Evolutionary conservation across 2,113 vertebrate species (phyloP).

Genomic region (Cyanoliseus patagonus): DNA sequence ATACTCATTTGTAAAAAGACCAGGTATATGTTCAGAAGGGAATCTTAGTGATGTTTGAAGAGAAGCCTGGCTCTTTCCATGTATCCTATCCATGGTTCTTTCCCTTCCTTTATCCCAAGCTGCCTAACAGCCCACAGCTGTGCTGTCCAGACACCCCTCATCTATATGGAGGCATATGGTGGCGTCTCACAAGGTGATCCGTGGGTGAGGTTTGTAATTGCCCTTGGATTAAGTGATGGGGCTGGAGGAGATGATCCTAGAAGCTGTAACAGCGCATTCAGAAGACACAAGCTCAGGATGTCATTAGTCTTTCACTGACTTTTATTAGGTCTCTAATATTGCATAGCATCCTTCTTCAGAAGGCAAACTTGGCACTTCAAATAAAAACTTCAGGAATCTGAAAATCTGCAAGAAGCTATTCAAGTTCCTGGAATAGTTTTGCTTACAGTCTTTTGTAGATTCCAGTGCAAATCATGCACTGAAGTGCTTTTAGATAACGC

Average conservation of each 20-base stretch:
- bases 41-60: neutral
- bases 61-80: neutral
- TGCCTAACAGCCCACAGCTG: neutral
- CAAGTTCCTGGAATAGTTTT: neutral
- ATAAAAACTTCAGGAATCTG: neutral
- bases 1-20: fast-evolving
- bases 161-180: fast-evolving
- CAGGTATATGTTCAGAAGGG: fast-evolving
- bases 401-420: neutral
- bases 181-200: neutral
- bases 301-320: neutral
- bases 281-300: neutral
- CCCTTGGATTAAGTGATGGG: neutral
- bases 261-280: neutral
- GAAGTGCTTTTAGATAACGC: neutral
- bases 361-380: neutral
- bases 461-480: neutral
- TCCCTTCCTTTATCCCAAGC: neutral
- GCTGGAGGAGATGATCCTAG: fast-evolving
- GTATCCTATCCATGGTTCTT: fast-evolving
- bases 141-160: fast-evolving
- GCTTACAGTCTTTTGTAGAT: neutral
- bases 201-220: neutral
- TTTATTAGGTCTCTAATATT: neutral
- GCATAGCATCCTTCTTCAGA: neutral